phyloP scores from a whole-genome alignment of 2,888 invertebrate genomes.

The Calameuta filiformis region DNA sequence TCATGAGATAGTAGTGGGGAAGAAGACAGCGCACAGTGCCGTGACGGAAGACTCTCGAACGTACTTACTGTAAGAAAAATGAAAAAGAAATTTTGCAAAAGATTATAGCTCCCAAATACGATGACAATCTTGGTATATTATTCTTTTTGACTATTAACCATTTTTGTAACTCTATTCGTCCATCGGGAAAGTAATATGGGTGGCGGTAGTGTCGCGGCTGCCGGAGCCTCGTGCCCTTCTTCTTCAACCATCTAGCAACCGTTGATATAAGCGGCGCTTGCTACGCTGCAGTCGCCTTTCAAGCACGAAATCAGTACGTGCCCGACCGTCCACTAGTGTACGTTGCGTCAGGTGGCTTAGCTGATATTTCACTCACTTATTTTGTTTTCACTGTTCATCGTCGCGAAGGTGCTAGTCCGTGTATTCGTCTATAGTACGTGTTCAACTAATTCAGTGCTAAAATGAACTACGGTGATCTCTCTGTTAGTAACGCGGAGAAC shows the following conservation, averaged over 20 bases:
- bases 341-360: not conserved
- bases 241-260: not conserved
- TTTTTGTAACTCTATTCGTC: not conserved
- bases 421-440: not conserved
- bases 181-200: not conserved
- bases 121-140: not conserved
- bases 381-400: not conserved
- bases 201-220: not conserved
- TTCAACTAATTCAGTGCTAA: not conserved
- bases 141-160: not conserved
- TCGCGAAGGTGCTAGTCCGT: not conserved
- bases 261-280: slow-evolving; percentile 1
- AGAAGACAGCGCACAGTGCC: not conserved
- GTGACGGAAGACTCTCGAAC: not conserved
- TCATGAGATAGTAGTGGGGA: not conserved
- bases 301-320: not conserved
- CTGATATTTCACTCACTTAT: not conserved
- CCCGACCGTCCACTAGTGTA: not conserved
- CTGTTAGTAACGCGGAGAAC: not conserved
- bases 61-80: not conserved
- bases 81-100: not conserved
- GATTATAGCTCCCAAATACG: not conserved
- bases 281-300: not conserved
- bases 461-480: slow-evolving; percentile 5
- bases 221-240: slow-evolving; percentile 4